A percentile compares a stretch with the other conserved stretches of the same genome.
Evolutionary conservation across 2,113 vertebrate species (phyloP).

Genomic region (Vimba vimba): DNA sequence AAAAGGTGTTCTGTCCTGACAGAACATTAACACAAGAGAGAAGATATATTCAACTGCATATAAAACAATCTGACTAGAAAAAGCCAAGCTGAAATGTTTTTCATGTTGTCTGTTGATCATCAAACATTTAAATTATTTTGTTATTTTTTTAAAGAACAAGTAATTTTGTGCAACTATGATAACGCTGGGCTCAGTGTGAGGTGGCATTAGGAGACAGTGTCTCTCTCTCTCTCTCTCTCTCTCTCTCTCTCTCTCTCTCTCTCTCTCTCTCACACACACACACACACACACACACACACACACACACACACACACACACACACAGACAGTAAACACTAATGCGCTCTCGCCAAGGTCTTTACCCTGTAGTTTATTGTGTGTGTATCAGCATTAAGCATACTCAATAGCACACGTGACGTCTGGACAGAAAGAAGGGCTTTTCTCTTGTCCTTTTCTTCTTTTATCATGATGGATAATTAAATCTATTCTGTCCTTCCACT

Average conservation of each 20-base stretch:
- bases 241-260: too few relatives aligned
- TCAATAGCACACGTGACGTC: not conserved
- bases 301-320: too few relatives aligned
- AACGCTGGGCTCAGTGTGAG: not conserved
- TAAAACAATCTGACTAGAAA: conserved; percentile 12
- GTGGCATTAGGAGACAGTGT: not conserved
- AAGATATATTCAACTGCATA: conserved; percentile 12
- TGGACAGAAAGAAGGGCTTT: not conserved
- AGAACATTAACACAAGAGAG: conserved; percentile 1
- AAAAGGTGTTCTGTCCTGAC: not conserved
- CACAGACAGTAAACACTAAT: not conserved
- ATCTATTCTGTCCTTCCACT: not conserved
- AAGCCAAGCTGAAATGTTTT: not conserved
- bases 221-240: too few relatives aligned
- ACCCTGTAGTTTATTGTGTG: not conserved
- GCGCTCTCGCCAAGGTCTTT: not conserved
- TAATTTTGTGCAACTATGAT: not conserved
- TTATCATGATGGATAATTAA: conserved; percentile 35
- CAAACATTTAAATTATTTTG: not conserved
- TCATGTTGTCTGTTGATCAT: conserved; percentile 1
- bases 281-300: too few relatives aligned
- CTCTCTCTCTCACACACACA: too few relatives aligned
- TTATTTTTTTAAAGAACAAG: not conserved
- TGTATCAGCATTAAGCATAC: not conserved
- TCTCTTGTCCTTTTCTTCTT: conserved; percentile 2